These are phyloP conservation scores for Oligia latruncula DNA, from an alignment of 2,888 invertebrate species.

Conservation along the genomic window DNA sequence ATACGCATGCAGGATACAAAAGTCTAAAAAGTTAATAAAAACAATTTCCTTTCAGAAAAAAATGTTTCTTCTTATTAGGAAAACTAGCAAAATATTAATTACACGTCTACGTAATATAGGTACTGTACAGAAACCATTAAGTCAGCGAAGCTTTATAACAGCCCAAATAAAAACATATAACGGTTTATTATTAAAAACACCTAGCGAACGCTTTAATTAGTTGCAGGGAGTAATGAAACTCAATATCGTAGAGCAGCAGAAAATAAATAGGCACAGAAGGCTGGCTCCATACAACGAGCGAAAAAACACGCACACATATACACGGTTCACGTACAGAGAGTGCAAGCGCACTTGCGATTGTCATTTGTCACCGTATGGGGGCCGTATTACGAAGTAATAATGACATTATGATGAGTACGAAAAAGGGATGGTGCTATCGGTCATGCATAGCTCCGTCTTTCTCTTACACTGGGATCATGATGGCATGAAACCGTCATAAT, in stretches of 20 bases:
- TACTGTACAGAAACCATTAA: constrained; percentile 38
- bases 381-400: neutral
- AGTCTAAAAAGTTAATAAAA: no score
- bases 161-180: constrained; percentile 39
- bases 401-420: no score
- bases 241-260: constrained; percentile 38
- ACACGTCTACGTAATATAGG: constrained; percentile 8
- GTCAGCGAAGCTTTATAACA: constrained; percentile 38
- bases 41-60: constrained; percentile 3
- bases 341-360: neutral
- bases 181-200: constrained; percentile 53
- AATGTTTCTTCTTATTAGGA: neutral
- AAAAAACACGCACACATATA: neutral
- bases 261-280: constrained; percentile 18
- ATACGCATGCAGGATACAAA: no score
- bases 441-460: no score
- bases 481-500: no score
- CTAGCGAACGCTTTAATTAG: constrained; percentile 59
- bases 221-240: constrained; percentile 58
- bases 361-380: neutral
- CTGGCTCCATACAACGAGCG: neutral
- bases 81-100: constrained; percentile 30
- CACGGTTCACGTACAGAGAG: neutral
- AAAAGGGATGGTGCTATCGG: no score
- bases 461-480: no score